Base-by-base conservation (phyloP, 2,888 invertebrate genomes). In the Eilema griseolum region DNA sequence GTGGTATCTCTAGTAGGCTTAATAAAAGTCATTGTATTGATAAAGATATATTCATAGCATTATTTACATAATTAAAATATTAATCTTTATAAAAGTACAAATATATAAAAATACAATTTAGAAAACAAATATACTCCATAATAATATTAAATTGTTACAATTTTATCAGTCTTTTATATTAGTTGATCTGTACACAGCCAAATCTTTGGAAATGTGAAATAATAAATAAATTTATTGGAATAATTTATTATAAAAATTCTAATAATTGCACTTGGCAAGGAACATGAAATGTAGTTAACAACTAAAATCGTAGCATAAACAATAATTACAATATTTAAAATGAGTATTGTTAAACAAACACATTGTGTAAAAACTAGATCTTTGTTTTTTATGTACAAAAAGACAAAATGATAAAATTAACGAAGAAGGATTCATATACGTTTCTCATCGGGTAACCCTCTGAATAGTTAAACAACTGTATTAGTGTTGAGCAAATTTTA, bases 151-250 rank as follows among this genome's bases (percentile, higher is more conserved):
- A 86, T 85, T 85, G 86, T 85, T 86, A 85, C 81, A 84, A 83
- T 85, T 83, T 83, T 81, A 82, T 91, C 92, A 92, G 93, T 93
- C 93, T 92, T 92, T 85, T 84, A 83, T 82, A 85, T 82, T 85
- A 83, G 84, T 86, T 79, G 81, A 86, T 81, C 78, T 77, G 76
- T 81, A 88, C 93, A 94, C 94, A 94, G 94, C 94, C 94, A 89
- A 92, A 92, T 91, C 93, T 94, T 94, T 93, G 93, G 91, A 86
- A 87, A 86, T 78, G 78, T 72, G 72, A 77, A 80, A 80, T 60
- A 31, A 76, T 52, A 71, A 77, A 79, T 77, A 80, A 72, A 74
- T 75, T 78, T 66, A 78, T 72, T 73, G 70, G 69, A 76, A 72
- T 74, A 68, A 76, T 75, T 70, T 78, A 70, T 11, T 52, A 70